Percentiles rank a stretch among this genome's conserved stretches.
phyloP scores from a whole-genome alignment of 2,888 invertebrate species.

The Andrena praecox region DNA sequence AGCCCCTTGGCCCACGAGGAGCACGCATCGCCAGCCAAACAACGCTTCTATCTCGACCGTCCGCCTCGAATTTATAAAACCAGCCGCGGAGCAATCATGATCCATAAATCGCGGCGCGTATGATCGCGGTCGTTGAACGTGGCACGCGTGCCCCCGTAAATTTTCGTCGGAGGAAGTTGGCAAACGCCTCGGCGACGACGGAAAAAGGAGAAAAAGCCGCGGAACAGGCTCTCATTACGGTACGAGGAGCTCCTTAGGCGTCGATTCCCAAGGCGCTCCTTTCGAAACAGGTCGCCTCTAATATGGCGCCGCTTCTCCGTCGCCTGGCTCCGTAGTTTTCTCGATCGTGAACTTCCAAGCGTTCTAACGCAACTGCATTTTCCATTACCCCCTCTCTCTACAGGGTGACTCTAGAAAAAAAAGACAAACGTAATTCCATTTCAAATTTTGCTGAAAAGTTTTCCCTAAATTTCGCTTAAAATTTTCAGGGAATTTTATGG shows the following conservation, averaged over 20 bases:
- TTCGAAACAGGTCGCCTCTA: conserved; percentile 75
- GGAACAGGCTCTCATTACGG: conserved; percentile 52
- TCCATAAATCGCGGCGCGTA: conserved; percentile 50
- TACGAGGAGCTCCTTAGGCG: conserved; percentile 49
- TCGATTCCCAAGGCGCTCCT: conserved; percentile 63
- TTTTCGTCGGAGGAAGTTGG: conserved; percentile 42
- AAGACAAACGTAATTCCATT: not conserved
- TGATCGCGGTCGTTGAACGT: conserved; percentile 43
- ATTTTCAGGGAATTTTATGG: not conserved
- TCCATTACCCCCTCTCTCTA: not conserved
- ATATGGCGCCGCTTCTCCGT: conserved; percentile 79
- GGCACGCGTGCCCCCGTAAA: conserved; percentile 45
- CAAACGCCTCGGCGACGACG: conserved; percentile 12
- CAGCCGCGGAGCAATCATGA: conserved; percentile 38
- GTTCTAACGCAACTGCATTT: not conserved
- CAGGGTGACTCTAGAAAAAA: not conserved
- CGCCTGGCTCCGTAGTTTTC: conserved; percentile 30
- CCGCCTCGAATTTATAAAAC: conserved; percentile 46
- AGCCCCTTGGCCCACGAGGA: not conserved
- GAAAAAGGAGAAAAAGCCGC: conserved; percentile 31
- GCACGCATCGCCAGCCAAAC: not conserved
- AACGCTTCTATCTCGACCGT: conserved; percentile 7
- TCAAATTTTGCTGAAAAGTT: not conserved
- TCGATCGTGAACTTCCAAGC: conserved; percentile 12
- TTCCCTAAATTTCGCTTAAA: not conserved